These are phyloP conservation scores for Rhinella marina DNA, from an alignment of 2,797 vertebrate species.

Conservation along the genomic window DNA sequence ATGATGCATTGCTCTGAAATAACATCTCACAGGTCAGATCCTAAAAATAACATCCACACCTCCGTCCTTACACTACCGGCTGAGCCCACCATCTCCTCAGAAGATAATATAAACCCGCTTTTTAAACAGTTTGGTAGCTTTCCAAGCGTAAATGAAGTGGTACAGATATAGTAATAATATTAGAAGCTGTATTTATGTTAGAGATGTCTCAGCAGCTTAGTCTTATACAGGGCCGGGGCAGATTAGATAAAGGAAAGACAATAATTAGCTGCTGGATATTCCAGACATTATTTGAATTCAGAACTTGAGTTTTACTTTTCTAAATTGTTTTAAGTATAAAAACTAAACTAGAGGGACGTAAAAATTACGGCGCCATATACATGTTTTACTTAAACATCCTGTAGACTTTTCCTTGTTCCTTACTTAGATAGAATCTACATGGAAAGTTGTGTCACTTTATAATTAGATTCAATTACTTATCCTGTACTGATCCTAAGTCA, in stretches of 20 bases:
- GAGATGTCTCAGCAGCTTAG: background rate
- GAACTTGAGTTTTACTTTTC: background rate
- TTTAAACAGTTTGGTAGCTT: background rate
- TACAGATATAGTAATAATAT: constrained; percentile 8
- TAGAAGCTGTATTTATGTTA: background rate
- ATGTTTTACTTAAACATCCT: background rate
- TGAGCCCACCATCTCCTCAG: background rate
- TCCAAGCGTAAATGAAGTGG: background rate
- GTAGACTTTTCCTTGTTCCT: background rate
- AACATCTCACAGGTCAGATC: background rate
- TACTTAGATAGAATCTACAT: background rate
- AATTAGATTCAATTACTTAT: background rate
- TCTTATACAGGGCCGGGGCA: background rate
- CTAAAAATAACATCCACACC: background rate
- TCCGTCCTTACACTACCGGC: constrained; percentile 17
- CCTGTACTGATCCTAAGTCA: no score
- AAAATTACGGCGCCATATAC: background rate
- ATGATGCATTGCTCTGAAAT: background rate
- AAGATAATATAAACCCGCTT: background rate
- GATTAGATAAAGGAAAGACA: background rate
- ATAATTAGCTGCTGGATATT: background rate
- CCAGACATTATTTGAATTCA: background rate
- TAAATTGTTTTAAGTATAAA: background rate
- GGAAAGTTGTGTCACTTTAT: background rate
- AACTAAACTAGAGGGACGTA: background rate